Evolutionary conservation across 2,888 invertebrate genomes (phyloP).

Genomic region (Eupithecia vulgata): DNA sequence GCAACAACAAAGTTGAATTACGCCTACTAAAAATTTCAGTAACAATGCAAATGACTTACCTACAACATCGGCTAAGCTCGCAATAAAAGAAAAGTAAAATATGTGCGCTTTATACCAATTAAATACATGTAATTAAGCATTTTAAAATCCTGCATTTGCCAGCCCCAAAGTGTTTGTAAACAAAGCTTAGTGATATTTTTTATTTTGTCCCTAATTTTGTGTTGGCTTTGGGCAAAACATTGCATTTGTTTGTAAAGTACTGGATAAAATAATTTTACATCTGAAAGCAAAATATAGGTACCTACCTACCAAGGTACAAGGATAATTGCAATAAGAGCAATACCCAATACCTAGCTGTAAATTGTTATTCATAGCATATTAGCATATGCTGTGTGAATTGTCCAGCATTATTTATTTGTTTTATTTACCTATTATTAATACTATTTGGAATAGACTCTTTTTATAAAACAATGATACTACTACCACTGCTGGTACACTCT

Average conservation of each 20-base stretch:
- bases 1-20: constrained; percentile 3
- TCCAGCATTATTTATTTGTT: too few relatives aligned
- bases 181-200: constrained; percentile 49
- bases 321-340: background rate
- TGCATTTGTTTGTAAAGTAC: background rate
- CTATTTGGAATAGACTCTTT: background rate
- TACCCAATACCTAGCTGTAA: too few relatives aligned
- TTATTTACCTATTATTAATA: too few relatives aligned
- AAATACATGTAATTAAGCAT: constrained; percentile 54
- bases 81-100: constrained; percentile 43
- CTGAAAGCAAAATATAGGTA: background rate
- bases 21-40: background rate
- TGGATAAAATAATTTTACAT: background rate
- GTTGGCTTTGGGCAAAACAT: background rate
- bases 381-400: too few relatives aligned
- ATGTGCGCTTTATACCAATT: constrained; percentile 46
- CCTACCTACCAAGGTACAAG: background rate
- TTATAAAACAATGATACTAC: background rate
- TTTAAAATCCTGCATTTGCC: constrained; percentile 48
- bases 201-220: background rate
- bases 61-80: constrained; percentile 15
- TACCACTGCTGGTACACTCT: background rate
- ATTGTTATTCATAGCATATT: too few relatives aligned
- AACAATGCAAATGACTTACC: constrained; percentile 17
- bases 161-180: constrained; percentile 54